These are phyloP conservation scores for Folsomia manolachei DNA, from an alignment of 2,888 invertebrate genomes.

Conservation along the genomic window DNA sequence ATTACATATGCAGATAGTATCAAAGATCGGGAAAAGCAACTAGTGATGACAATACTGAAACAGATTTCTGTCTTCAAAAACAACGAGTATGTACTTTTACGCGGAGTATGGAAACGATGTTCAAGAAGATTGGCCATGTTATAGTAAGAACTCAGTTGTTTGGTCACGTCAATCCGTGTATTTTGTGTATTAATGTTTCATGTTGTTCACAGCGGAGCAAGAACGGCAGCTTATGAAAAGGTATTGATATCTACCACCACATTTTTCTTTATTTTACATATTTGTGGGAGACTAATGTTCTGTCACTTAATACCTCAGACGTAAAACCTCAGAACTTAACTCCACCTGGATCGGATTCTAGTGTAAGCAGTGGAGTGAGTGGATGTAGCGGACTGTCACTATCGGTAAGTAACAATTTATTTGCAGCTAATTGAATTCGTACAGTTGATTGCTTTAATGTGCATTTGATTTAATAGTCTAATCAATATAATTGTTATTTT, in stretches of 20 bases:
- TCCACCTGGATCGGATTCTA: constrained; percentile 75
- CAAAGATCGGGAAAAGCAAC: constrained; percentile 74
- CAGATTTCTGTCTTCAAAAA: constrained; percentile 79
- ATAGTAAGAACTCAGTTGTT: no score
- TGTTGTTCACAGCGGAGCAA: no score
- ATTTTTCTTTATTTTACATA: no score
- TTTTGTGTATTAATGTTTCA: no score
- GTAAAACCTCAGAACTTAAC: constrained; percentile 89
- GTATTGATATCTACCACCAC: constrained; percentile 54
- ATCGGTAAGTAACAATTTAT: no score
- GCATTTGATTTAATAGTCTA: no score
- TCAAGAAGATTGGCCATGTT: constrained; percentile 91
- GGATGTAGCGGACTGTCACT: constrained; percentile 14
- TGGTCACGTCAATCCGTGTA: no score
- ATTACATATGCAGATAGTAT: constrained; percentile 74
- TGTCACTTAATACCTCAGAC: no score
- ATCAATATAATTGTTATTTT: no score
- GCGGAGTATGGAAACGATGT: constrained; percentile 90
- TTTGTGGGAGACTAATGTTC: no score
- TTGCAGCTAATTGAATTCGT: no score
- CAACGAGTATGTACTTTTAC: constrained; percentile 82
- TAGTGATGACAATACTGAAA: constrained; percentile 73
- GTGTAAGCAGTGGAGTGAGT: constrained; percentile 49
- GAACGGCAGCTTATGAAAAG: constrained; percentile 84
- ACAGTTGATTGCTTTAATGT: not conserved